These are phyloP conservation scores for Leptopilina boulardi DNA, from an alignment of 1,140 invertebrate genomes.

Conservation along the genomic window DNA sequence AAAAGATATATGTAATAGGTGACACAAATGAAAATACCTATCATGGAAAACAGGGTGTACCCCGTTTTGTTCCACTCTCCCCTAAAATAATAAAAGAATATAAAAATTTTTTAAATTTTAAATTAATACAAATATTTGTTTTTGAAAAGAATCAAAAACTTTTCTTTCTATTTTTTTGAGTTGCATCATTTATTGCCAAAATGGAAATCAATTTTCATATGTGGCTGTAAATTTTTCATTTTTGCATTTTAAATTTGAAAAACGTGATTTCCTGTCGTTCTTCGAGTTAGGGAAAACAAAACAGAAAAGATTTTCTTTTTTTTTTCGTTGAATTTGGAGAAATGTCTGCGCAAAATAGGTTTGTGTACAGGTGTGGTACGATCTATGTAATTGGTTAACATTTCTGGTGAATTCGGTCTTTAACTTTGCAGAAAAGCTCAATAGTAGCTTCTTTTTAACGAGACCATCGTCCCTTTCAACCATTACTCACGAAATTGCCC, in stretches of 20 bases:
- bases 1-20: no score
- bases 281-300: not conserved
- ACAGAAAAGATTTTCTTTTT: not conserved
- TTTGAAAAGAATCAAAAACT: no score
- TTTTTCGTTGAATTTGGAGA: not conserved
- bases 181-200: no score
- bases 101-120: no score
- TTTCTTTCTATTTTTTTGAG: no score
- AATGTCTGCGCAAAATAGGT: not conserved
- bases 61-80: no score
- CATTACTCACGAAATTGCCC: slow-evolving; percentile 28
- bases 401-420: slow-evolving; percentile 23
- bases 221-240: no score
- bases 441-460: slow-evolving; percentile 27
- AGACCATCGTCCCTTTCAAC: not conserved
- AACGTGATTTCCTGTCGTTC: not conserved
- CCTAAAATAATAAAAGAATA: no score
- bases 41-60: no score
- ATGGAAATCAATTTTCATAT: no score
- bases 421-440: not conserved
- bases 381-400: slow-evolving; percentile 24
- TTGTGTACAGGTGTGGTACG: not conserved
- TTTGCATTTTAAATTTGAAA: not conserved
- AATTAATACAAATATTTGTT: no score
- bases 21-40: no score